phyloP scores from a whole-genome alignment of 2,113 vertebrate genomes.

The Oryzias celebensis region DNA sequence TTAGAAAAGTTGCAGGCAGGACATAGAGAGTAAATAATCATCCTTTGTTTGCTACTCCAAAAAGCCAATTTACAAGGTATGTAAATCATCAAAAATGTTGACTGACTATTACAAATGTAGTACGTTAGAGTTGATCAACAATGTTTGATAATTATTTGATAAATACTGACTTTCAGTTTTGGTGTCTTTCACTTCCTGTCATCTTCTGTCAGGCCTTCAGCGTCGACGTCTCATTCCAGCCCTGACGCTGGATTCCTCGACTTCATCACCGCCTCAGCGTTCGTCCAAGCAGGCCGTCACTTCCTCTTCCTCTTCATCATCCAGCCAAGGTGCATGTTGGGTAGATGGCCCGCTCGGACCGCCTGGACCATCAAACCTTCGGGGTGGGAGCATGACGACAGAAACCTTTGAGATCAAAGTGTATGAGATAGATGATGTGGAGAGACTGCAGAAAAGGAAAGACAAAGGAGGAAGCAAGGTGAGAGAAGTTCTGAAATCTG shows the following conservation, averaged over 20 bases:
- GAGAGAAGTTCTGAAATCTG: constrained; percentile 36
- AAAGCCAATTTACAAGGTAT: too few relatives aligned
- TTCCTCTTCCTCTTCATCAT: constrained; percentile 82
- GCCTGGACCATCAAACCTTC: constrained; percentile 62
- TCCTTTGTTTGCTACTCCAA: too few relatives aligned
- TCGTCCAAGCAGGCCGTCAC: constrained; percentile 82
- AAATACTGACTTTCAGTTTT: too few relatives aligned
- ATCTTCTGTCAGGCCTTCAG: constrained; percentile 83
- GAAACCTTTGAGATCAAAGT: constrained; percentile 98
- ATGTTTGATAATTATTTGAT: too few relatives aligned
- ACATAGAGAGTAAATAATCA: too few relatives aligned
- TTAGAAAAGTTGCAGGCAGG: too few relatives aligned
- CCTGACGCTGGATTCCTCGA: constrained; percentile 84
- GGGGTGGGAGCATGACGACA: constrained; percentile 64
- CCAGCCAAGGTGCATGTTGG: constrained; percentile 88
- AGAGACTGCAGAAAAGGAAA: constrained; percentile 88
- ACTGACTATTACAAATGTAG: too few relatives aligned
- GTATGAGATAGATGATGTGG: constrained; percentile 97
- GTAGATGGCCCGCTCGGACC: constrained; percentile 90
- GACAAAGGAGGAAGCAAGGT: constrained; percentile 84
- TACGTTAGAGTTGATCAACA: too few relatives aligned
- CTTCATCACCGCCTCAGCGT: constrained; percentile 80
- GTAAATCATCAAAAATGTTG: too few relatives aligned
- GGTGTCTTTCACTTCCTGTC: neutral
- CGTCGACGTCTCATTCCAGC: constrained; percentile 89